Conservation (phyloP, 2,113 vertebrate species). For the Entelurus aequoreus region DNA sequence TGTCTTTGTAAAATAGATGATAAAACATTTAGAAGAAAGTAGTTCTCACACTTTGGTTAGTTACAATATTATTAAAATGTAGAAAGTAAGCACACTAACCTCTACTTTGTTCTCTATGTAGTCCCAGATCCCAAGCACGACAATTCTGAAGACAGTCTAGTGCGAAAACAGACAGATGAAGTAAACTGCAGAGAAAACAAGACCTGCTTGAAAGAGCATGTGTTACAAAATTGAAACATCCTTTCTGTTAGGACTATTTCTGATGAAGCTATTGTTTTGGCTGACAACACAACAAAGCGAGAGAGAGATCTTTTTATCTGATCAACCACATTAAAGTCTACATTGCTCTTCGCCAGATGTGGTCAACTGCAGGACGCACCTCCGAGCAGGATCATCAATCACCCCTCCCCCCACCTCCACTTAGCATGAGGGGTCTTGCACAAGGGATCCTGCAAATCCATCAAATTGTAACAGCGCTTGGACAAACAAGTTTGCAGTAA, state of each 20-base stretch:
- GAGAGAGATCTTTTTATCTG: slow-evolving; percentile 1
- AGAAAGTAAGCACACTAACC: slow-evolving; percentile 70
- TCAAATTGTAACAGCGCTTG: slow-evolving; percentile 29
- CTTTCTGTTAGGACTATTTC: too few relatives aligned
- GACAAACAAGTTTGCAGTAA: slow-evolving; percentile 22
- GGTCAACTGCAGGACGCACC: slow-evolving; percentile 15
- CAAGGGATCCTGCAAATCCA: slow-evolving; percentile 36
- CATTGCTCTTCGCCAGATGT: slow-evolving; percentile 5
- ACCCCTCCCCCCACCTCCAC: slow-evolving; percentile 34
- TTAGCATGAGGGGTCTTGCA: slow-evolving; percentile 32
- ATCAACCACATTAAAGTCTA: slow-evolving; percentile 9
- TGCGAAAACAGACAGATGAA: slow-evolving; percentile 42
- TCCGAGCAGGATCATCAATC: slow-evolving; percentile 33
- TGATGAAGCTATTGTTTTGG: too few relatives aligned
- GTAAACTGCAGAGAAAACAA: slow-evolving; percentile 11
- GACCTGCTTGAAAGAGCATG: too few relatives aligned
- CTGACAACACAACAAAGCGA: background rate
- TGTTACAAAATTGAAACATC: too few relatives aligned
- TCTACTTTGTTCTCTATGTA: slow-evolving; percentile 99
- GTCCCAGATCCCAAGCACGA: slow-evolving; percentile 97
- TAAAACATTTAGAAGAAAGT: too few relatives aligned
- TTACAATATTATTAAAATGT: background rate
- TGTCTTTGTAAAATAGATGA: too few relatives aligned
- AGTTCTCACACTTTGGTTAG: background rate
- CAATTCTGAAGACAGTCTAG: slow-evolving; percentile 92